A percentile compares a stretch with the other conserved stretches of the same genome.
phyloP scores from a whole-genome alignment of 2,888 invertebrate genomes.

The Meiosimyza decipiens region DNA sequence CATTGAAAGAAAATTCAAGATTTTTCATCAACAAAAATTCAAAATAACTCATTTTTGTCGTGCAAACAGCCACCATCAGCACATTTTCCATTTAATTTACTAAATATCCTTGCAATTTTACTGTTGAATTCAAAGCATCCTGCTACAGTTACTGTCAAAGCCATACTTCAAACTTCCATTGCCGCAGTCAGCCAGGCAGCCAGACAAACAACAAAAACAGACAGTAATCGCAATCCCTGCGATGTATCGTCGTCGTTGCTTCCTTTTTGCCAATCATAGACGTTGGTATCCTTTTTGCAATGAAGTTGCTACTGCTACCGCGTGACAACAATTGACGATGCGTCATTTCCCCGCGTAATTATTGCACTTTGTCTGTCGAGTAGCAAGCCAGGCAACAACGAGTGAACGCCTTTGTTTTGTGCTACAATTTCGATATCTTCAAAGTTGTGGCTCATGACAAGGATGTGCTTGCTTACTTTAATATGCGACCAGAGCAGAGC shows the following conservation, averaged over 20 bases:
- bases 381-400: background rate
- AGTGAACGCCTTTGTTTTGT: background rate
- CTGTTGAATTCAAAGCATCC: background rate
- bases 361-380: constrained; percentile 20
- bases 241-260: too few species aligned
- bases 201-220: constrained; percentile 11
- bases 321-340: constrained; percentile 17
- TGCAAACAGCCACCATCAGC: background rate
- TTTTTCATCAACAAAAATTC: background rate
- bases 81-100: constrained; percentile 26
- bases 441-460: constrained; percentile 5
- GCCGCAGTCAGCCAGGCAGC: constrained; percentile 4
- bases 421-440: background rate
- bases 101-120: constrained; percentile 18
- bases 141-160: constrained; percentile 12
- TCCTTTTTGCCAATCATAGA: background rate
- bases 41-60: background rate
- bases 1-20: background rate
- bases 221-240: background rate
- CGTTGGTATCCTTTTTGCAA: constrained; percentile 1
- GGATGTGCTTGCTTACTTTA: too few species aligned
- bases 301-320: background rate
- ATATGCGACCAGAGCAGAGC: too few species aligned
- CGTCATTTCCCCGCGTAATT: constrained; percentile 29
- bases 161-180: constrained; percentile 25